These are phyloP conservation scores for Candidula unifasciata DNA, from an alignment of 2,888 invertebrate genomes.

Conservation along the genomic window DNA sequence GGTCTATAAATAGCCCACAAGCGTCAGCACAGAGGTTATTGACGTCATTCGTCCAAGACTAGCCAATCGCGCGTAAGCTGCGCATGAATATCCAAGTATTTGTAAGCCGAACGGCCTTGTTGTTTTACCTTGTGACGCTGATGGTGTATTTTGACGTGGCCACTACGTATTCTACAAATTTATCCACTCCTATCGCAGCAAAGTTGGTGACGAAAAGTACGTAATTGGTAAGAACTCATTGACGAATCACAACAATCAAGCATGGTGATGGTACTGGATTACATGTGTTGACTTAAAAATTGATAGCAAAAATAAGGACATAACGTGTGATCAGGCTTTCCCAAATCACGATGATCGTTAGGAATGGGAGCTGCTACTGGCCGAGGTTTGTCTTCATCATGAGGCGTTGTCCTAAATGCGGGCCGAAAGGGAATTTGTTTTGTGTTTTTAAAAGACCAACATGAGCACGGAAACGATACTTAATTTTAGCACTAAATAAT, in stretches of 20 bases:
- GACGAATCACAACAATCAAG: constrained; percentile 74
- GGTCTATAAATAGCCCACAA: constrained; percentile 38
- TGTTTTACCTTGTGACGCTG: constrained; percentile 73
- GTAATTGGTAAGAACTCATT: constrained; percentile 83
- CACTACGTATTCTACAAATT: constrained; percentile 90
- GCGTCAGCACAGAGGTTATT: constrained; percentile 58
- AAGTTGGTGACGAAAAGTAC: constrained; percentile 96
- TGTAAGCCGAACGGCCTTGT: constrained; percentile 64
- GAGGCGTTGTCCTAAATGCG: constrained; percentile 24
- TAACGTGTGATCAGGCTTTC: constrained; percentile 6
- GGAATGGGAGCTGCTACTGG: constrained; percentile 31
- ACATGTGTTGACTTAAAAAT: constrained; percentile 33
- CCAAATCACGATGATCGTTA: constrained; percentile 42
- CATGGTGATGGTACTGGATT: constrained; percentile 53
- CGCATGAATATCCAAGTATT: constrained; percentile 61
- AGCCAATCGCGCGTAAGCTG: constrained; percentile 57
- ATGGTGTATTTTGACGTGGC: constrained; percentile 78
- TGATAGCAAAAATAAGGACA: constrained; percentile 25
- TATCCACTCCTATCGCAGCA: constrained; percentile 95
- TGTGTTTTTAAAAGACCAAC: not conserved
- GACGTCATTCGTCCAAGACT: constrained; percentile 61
- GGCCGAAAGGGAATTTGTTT: constrained; percentile 12
- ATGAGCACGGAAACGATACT: too few species aligned
- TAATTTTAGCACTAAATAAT: too few species aligned
- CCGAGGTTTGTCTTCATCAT: constrained; percentile 27